Base-by-base conservation (phyloP, 2,797 vertebrate genomes). In the Anguilla marmorata region DNA sequence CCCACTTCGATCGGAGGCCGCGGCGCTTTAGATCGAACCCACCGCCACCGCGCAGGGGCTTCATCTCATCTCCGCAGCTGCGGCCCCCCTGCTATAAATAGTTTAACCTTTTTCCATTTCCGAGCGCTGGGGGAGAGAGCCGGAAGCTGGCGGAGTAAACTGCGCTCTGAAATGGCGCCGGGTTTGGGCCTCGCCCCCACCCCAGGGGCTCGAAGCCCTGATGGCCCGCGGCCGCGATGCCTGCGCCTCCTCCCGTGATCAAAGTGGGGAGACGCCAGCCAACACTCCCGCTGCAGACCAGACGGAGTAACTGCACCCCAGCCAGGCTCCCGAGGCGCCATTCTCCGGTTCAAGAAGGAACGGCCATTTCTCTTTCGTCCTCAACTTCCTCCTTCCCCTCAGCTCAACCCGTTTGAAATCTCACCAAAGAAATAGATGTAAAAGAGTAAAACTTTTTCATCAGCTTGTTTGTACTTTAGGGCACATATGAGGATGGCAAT, bases 91-190 rank as follows among this genome's bases (percentile, higher is more conserved):
- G 84, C 86, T 91, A 92, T 87, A 92, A 93, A 93, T 92, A 92
- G 88, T 45, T 30, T 72, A 86, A 91, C 91, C 91, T 90, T 92
- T 91, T 54, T 89, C 86, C 90, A 85, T 11, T 91, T 91, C 84
- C 91, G 88, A 92, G 91, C 91, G 89, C 91, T 0, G 85, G n/a
- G 45, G 80, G 41, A 87, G 85, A 0, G 80, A 86, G 86, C 74
- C 41, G 89, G 85, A 89, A 91, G 91, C 90, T 86, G 90, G 89
- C 0, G 76, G 86, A 89, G 37, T 85, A 24, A 84, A 69, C 37
- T 7, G 12, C 52, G 56, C 16, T 54, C 37, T 48, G 83, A 37
- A 79, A 19, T 2, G 50, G 37, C n/a, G 16, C 21, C 1, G 45
- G 79, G 79, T 9, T 50, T 24, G 19, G 41, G 41, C 41, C 45